These are phyloP conservation scores for Protobothrops mucrosquamatus DNA, from an alignment of 2,113 vertebrate genomes.

Conservation along the genomic window DNA sequence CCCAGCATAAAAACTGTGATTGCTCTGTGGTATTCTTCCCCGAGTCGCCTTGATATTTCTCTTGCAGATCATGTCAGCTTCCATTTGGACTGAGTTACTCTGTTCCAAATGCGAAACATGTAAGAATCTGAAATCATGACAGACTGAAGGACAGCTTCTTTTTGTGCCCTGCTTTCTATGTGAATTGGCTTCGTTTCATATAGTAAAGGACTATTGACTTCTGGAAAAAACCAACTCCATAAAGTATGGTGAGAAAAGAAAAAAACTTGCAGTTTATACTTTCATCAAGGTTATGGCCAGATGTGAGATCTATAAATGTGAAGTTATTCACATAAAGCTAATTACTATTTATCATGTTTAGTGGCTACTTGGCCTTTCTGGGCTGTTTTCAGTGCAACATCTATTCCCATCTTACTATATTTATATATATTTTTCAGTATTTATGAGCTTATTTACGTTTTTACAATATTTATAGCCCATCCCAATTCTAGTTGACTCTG, in stretches of 20 bases:
- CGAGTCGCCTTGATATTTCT: neutral
- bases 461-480: neutral
- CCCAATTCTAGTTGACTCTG: neutral
- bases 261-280: neutral
- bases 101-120: neutral
- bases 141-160: neutral
- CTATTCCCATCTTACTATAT: neutral
- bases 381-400: neutral
- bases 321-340: neutral
- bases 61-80: neutral
- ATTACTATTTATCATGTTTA: neutral
- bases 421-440: neutral
- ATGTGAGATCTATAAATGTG: neutral
- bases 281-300: neutral
- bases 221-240: rapidly evolving
- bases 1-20: neutral
- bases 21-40: neutral
- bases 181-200: neutral
- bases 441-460: neutral
- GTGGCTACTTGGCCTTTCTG: neutral
- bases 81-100: rapidly evolving
- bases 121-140: rapidly evolving
- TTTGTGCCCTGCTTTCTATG: neutral
- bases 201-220: neutral
- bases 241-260: neutral